Conservation (phyloP, 2,888 invertebrate species). For the Glaucopsyche alexis region DNA sequence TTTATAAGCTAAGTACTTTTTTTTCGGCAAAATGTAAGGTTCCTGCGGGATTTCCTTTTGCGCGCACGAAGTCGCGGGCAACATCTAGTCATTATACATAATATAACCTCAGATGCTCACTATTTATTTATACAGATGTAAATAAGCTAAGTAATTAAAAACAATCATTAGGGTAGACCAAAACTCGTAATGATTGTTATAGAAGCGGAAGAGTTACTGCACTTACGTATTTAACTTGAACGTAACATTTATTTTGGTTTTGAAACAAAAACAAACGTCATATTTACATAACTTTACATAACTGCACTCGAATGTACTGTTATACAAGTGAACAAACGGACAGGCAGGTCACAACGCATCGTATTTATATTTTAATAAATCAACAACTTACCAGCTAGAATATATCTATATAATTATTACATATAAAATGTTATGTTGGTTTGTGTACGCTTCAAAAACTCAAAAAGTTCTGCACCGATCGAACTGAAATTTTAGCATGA, state of each 20-base stretch:
- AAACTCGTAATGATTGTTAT: background rate
- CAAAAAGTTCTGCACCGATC: no score
- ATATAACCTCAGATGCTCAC: no score
- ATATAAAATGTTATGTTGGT: no score
- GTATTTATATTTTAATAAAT: background rate
- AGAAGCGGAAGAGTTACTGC: slow-evolving; percentile 6
- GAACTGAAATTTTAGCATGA: no score
- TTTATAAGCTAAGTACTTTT: no score
- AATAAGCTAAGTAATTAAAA: no score
- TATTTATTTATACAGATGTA: no score
- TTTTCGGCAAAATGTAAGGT: no score
- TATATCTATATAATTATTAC: background rate
- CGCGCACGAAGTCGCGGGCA: no score
- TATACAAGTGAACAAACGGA: background rate
- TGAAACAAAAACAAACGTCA: slow-evolving; percentile 15
- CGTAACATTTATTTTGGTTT: slow-evolving; percentile 10
- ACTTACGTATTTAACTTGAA: background rate
- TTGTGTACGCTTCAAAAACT: no score
- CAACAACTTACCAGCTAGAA: background rate
- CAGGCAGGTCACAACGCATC: background rate
- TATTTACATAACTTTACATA: slow-evolving; percentile 15
- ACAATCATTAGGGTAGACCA: background rate
- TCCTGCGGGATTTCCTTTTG: no score
- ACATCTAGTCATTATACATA: no score
- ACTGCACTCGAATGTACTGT: background rate